Percentiles rank a stretch among this genome's conserved stretches.
Evolutionary conservation across 2,888 invertebrate genomes (phyloP).

Genomic region (Drosophila mettleri): DNA sequence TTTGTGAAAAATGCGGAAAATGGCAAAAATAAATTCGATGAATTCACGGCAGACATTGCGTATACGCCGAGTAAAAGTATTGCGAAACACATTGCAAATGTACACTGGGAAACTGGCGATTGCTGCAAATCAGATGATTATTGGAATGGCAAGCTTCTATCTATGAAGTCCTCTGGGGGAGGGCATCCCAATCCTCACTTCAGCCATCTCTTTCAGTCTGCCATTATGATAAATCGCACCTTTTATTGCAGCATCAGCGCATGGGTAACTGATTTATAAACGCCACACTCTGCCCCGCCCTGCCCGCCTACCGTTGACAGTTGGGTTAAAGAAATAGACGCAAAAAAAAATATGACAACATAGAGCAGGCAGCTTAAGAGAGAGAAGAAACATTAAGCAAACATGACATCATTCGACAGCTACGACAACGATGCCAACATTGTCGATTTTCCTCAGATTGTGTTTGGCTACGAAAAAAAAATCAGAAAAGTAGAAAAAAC

Average conservation of each 20-base stretch:
- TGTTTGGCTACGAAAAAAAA: slow-evolving; percentile 22
- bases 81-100: slow-evolving; percentile 61
- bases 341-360: slow-evolving; percentile 32
- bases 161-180: background rate
- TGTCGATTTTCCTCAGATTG: slow-evolving; percentile 66
- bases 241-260: slow-evolving; percentile 81
- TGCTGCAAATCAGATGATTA: slow-evolving; percentile 41
- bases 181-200: background rate
- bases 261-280: slow-evolving; percentile 78
- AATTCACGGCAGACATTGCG: slow-evolving; percentile 60
- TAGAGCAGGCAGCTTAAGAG: slow-evolving; percentile 3
- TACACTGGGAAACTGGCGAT: slow-evolving; percentile 47
- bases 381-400: slow-evolving; percentile 37
- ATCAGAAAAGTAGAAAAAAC: slow-evolving; percentile 2
- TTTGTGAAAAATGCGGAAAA: slow-evolving; percentile 80
- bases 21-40: slow-evolving; percentile 79
- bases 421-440: slow-evolving; percentile 50
- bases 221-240: slow-evolving; percentile 81
- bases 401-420: slow-evolving; percentile 77
- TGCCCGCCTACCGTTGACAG: background rate
- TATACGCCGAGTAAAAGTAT: slow-evolving; percentile 44
- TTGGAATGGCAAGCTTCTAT: slow-evolving; percentile 6
- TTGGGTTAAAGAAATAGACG: slow-evolving; percentile 44
- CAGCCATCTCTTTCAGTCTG: slow-evolving; percentile 15
- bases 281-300: slow-evolving; percentile 4